Evolutionary conservation across 2,113 vertebrate species (phyloP).

Genomic region (Glaucomys volans): DNA sequence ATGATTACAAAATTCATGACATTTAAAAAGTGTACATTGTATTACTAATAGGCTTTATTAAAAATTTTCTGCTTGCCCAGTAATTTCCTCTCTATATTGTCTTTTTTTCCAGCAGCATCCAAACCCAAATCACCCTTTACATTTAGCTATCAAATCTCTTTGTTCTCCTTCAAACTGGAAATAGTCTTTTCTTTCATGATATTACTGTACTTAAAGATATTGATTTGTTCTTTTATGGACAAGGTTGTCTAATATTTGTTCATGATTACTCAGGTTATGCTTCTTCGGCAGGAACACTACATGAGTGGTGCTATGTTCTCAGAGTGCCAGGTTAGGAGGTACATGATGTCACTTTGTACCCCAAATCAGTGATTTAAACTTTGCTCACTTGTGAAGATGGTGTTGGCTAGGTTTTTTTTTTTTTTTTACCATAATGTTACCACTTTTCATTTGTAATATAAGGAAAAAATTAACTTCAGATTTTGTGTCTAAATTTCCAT

Average conservation of each 20-base stretch:
- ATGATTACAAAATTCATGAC: background rate
- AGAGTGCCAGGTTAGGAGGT: background rate
- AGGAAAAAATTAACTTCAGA: background rate
- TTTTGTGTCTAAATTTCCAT: background rate
- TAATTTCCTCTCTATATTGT: background rate
- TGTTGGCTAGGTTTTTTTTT: background rate
- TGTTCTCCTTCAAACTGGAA: background rate
- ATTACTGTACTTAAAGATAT: slow-evolving; percentile 20
- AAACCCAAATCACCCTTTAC: background rate
- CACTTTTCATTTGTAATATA: background rate
- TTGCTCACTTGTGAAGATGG: background rate
- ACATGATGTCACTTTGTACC: background rate
- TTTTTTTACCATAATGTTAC: background rate
- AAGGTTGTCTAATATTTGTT: background rate
- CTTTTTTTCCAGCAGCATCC: background rate
- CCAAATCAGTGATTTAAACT: background rate
- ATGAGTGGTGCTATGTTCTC: background rate
- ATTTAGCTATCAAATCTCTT: background rate
- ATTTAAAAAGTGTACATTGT: background rate
- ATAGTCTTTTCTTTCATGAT: background rate
- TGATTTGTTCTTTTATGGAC: background rate
- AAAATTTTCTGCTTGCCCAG: background rate
- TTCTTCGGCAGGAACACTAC: background rate
- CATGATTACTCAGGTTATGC: background rate
- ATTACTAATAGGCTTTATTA: background rate